Conservation (phyloP, 1,140 invertebrate species). For the Helicoverpa zea region DNA sequence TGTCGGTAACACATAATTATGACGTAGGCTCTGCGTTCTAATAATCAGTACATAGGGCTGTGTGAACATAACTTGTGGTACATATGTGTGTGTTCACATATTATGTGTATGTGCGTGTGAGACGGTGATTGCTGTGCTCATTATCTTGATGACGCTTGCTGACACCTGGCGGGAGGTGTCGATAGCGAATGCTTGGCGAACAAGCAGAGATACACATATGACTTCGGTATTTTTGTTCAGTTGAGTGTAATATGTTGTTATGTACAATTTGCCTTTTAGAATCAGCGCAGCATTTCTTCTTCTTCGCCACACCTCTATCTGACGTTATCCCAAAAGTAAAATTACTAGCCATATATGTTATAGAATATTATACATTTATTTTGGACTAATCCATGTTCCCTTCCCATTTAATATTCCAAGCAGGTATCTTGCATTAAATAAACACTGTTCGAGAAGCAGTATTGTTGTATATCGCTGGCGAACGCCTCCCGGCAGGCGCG, state of each 20-base stretch:
- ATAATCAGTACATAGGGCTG: slow-evolving; percentile 7
- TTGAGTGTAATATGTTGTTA: too few species aligned
- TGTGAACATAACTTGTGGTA: slow-evolving; percentile 6
- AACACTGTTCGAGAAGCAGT: not conserved
- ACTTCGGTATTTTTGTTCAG: not conserved
- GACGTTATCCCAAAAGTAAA: too few species aligned
- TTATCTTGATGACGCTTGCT: slow-evolving; percentile 33
- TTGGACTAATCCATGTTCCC: too few species aligned
- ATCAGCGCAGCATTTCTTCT: too few species aligned
- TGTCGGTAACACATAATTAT: slow-evolving; percentile 7
- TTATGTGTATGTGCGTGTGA: slow-evolving; percentile 19
- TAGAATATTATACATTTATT: too few species aligned
- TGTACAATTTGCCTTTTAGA: too few species aligned
- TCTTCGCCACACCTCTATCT: too few species aligned
- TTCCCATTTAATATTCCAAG: too few species aligned
- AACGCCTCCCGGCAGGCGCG: not conserved
- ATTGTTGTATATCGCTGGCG: not conserved
- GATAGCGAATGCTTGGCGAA: not conserved
- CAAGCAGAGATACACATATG: not conserved
- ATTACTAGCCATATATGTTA: too few species aligned
- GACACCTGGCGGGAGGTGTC: slow-evolving; percentile 4
- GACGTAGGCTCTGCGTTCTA: not conserved
- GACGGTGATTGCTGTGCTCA: slow-evolving; percentile 39
- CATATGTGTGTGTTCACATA: not conserved
- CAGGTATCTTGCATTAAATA: too few species aligned